Evolutionary conservation across 2,888 invertebrate species (phyloP).

Genomic region (Litoditis marina): DNA sequence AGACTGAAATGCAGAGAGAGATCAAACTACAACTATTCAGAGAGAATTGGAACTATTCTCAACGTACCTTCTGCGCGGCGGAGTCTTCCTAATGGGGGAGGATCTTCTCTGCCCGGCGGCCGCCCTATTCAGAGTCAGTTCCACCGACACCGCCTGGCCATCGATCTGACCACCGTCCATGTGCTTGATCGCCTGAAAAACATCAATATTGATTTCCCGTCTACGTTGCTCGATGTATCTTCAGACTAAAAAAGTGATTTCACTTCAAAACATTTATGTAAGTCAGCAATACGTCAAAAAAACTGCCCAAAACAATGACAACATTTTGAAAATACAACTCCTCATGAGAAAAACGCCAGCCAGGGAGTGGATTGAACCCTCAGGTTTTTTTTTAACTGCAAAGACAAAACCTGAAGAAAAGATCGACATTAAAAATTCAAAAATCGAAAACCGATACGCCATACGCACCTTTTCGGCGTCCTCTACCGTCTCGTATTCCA

Average conservation of each 20-base stretch:
- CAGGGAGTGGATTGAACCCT: no score
- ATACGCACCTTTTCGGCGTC: conserved; percentile 89
- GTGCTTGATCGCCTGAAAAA: conserved; percentile 81
- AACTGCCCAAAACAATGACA: no score
- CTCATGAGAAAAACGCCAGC: no score
- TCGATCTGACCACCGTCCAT: conserved; percentile 81
- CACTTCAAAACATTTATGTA: no score
- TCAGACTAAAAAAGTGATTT: no score
- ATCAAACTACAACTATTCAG: no score
- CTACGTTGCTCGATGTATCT: no score
- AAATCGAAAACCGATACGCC: not conserved
- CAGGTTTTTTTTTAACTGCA: not conserved
- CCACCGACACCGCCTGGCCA: conserved; percentile 39
- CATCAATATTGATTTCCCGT: no score
- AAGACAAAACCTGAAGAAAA: not conserved
- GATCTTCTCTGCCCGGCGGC: conserved; percentile 2
- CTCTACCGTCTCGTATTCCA: conserved; percentile 87
- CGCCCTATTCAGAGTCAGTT: conserved; percentile 27
- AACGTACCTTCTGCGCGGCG: conserved; percentile 10
- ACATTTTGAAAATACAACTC: no score
- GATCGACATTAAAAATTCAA: not conserved
- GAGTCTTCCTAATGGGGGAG: conserved; percentile 17
- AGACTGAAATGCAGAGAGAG: no score
- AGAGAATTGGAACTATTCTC: no score
- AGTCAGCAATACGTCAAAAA: no score